Evolutionary conservation across 2,113 vertebrate species (phyloP).

Genomic region (Cryptotis parvus): DNA sequence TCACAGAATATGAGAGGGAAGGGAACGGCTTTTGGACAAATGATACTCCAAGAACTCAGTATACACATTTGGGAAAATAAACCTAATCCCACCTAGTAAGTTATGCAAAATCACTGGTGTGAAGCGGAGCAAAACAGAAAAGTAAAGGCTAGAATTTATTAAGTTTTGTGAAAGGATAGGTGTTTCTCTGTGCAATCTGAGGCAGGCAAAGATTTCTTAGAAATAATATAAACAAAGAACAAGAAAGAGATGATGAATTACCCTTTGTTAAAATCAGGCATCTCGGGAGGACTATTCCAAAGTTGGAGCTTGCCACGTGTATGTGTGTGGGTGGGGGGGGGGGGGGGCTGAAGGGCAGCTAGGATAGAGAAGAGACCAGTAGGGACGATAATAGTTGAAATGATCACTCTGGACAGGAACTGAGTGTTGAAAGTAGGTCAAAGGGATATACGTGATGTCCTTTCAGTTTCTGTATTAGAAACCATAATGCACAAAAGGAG

Average conservation of each 20-base stretch:
- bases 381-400: no score
- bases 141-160: background rate
- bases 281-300: background rate
- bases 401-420: no score
- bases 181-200: background rate
- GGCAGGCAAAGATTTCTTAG: background rate
- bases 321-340: no score
- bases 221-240: background rate
- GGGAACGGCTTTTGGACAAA: background rate
- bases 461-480: no score
- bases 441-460: no score
- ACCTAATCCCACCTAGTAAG: background rate
- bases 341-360: no score
- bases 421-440: no score
- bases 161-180: background rate
- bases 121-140: background rate
- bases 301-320: no score
- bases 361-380: no score
- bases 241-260: background rate
- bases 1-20: background rate
- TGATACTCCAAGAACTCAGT: background rate
- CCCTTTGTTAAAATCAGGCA: background rate
- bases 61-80: background rate
- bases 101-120: background rate
- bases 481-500: no score